A percentile compares a stretch with the other conserved stretches of the same genome.
phyloP scores from a whole-genome alignment of 2,797 vertebrate genomes.

The Harpagifer antarcticus region DNA sequence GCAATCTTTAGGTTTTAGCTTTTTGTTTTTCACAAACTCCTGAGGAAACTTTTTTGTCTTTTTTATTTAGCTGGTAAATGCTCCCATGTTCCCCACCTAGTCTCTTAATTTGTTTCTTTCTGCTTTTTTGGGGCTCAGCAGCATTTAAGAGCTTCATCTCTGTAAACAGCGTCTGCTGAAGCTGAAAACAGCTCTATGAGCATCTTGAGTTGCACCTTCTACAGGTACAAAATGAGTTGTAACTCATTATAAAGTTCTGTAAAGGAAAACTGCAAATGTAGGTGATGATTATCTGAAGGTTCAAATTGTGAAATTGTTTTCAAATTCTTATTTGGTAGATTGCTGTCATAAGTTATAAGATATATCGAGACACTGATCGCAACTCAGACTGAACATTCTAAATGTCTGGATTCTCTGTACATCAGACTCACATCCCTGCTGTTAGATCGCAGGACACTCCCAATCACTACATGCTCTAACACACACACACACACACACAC shows the following conservation, averaged over 20 bases:
- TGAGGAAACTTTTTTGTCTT: background rate
- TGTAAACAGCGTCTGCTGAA: background rate
- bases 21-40: background rate
- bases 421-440: conserved; percentile 64
- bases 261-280: no score
- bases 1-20: background rate
- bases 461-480: conserved; percentile 15
- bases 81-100: background rate
- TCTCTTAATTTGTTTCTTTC: background rate
- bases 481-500: conserved; percentile 3
- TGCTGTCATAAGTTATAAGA: no score
- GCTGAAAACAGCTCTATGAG: background rate
- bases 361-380: background rate
- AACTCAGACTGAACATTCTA: background rate
- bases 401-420: conserved; percentile 59
- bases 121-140: background rate
- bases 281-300: no score
- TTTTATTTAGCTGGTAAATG: background rate
- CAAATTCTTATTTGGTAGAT: no score
- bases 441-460: conserved; percentile 45
- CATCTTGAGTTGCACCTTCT: no score
- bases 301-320: no score
- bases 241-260: no score
- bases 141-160: background rate
- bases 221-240: no score